Evolutionary conservation across 1,140 invertebrate species (phyloP).

Genomic region (Drosophila nannoptera): DNA sequence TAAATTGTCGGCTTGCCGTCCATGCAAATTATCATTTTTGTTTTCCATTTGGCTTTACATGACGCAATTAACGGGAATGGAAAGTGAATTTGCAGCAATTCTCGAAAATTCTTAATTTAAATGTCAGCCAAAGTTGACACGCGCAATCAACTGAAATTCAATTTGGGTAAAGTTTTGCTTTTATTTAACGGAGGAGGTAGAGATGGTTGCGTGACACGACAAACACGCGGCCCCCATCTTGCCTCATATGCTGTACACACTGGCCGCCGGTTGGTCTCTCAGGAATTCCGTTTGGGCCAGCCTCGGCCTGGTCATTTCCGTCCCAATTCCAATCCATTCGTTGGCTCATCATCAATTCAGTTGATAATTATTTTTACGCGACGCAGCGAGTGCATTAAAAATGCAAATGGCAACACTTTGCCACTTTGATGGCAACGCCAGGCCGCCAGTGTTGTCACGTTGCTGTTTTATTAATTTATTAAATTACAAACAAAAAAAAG

Average conservation of each 20-base stretch:
- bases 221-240: conserved; percentile 1
- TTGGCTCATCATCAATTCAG: conserved; percentile 70
- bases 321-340: conserved; percentile 1
- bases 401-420: conserved; percentile 78
- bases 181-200: conserved; percentile 1
- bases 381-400: conserved; percentile 71
- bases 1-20: conserved; percentile 57
- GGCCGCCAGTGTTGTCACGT: conserved; percentile 67
- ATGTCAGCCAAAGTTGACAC: conserved; percentile 62
- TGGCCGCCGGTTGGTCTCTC: conserved; percentile 18
- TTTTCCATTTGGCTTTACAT: conserved; percentile 1
- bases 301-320: not conserved
- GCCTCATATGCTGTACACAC: not conserved
- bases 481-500: conserved; percentile 61
- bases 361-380: conserved; percentile 78
- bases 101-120: conserved; percentile 20
- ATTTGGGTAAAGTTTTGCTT: conserved; percentile 45
- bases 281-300: conserved; percentile 25
- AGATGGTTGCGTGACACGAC: conserved; percentile 23
- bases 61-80: conserved; percentile 62
- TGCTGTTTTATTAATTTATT: conserved; percentile 77
- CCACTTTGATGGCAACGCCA: conserved; percentile 64
- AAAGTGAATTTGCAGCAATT: conserved; percentile 55
- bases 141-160: conserved; percentile 66
- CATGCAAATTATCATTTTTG: conserved; percentile 5